Evolutionary conservation across 2,113 vertebrate genomes (phyloP), one percentile per base, ranked within the genome.

Genomic region (Charina bottae): DNA sequence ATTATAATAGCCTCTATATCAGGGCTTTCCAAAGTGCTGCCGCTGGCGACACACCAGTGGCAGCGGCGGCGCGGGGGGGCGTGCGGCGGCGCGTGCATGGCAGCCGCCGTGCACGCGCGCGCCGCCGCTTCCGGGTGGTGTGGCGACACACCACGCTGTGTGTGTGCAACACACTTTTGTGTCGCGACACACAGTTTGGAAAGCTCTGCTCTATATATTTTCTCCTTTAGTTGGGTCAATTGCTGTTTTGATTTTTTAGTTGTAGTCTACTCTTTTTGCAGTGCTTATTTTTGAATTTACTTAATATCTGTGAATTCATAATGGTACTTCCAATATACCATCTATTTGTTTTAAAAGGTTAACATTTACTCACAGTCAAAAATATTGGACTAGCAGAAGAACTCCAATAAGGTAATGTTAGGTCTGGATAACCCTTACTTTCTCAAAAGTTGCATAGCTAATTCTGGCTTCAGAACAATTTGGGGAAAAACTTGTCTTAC

Each of bases 391-490:
- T 56, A 62, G 93, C 93, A 94, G 92, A 92, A 94, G 93, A 96
- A 93, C 96, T 95, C 94, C 96, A 95, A 95, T 0, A 1, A 94
- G 68, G 4, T 60, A 24, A 94, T 28, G 64, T 93, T 90, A 93
- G 93, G 94, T 95, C 93, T 91, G 92, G 94, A 94, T 94, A 96
- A 92, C 90, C 91, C 88, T 89, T 37, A 59, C 42, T 24, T 95
- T 94, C 94, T 89, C 94, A 92, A 94, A 62, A 86, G 56, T 72
- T 92, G 55, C 62, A 94, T 4, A 78, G 17, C 72, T 78, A 56
- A 83, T 55, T 55, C 87, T 83, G 78, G 56, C 68, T 88, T 62
- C 64, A 64, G 6, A 55, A 24, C 60, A 4, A 83, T 60, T 60
- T 62, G 49, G 28, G 59, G 55, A 90, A 17, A 90, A 28, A 62